Conservation (phyloP, 1,140 invertebrate species). For the Xylocopa sonorina region DNA sequence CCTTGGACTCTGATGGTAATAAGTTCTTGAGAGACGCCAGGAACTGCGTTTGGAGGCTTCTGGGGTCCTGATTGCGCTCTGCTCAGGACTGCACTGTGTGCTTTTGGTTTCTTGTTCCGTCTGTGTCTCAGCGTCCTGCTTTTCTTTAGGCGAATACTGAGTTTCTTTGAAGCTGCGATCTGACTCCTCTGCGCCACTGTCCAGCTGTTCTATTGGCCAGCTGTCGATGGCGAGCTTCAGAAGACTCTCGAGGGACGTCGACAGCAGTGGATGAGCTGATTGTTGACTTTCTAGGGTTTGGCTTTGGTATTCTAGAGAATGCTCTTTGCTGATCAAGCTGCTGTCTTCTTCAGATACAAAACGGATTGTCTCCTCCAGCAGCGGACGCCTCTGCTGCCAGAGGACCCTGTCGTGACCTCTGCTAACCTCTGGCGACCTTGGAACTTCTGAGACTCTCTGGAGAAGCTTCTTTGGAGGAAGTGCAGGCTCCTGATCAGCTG, state of each 20-base stretch:
- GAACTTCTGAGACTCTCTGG: too few species aligned
- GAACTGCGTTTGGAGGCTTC: conserved; percentile 5
- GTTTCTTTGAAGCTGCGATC: conserved; percentile 56
- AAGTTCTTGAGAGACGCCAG: conserved; percentile 5
- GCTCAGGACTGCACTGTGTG: conserved; percentile 65
- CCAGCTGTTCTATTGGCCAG: conserved; percentile 28
- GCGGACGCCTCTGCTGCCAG: conserved; percentile 27
- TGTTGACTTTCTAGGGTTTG: conserved; percentile 70
- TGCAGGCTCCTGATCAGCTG: too few species aligned
- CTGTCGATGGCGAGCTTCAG: conserved; percentile 11
- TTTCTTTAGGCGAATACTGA: conserved; percentile 58
- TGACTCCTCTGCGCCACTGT: conserved; percentile 19
- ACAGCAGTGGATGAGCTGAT: conserved; percentile 37
- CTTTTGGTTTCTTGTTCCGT: conserved; percentile 68
- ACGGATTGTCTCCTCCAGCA: conserved; percentile 29
- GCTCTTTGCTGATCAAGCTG: conserved; percentile 68
- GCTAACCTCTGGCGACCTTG: neutral
- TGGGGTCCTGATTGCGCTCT: conserved; percentile 33
- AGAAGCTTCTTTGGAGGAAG: too few species aligned
- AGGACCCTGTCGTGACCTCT: conserved; percentile 23
- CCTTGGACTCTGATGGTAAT: conserved; percentile 67
- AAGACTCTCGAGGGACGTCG: conserved; percentile 48
- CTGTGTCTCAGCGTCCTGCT: conserved; percentile 63
- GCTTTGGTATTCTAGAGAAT: conserved; percentile 70
- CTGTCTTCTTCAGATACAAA: conserved; percentile 57